Evolutionary conservation across 1,140 invertebrate species (phyloP).

Genomic region (Brachystomella parvula): DNA sequence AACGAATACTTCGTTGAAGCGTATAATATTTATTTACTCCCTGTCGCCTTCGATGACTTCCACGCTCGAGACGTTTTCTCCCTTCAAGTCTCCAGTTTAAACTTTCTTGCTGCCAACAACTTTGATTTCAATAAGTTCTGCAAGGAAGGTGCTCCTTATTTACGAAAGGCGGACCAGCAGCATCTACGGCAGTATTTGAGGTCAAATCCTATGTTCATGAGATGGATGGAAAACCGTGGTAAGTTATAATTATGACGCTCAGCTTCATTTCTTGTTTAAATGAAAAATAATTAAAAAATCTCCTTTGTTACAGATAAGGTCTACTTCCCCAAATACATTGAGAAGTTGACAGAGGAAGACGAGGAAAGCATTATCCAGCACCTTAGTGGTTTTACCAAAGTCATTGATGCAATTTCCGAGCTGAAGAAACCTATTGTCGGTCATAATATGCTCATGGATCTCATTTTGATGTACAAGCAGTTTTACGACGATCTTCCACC

Average conservation of each 20-base stretch:
- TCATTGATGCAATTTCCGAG: slow-evolving; percentile 53
- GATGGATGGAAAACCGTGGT: slow-evolving; percentile 2
- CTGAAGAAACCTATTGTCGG: slow-evolving; percentile 62
- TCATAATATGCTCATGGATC: slow-evolving; percentile 64
- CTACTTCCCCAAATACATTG: slow-evolving; percentile 19
- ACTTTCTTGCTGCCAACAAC: slow-evolving; percentile 56
- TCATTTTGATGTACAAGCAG: slow-evolving; percentile 61
- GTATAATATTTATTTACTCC: slow-evolving; percentile 61
- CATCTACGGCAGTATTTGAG: slow-evolving; percentile 42
- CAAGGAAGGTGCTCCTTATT: slow-evolving; percentile 57
- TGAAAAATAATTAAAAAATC: not conserved
- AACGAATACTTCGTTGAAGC: slow-evolving; percentile 53
- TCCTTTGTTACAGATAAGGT: slow-evolving; percentile 6
- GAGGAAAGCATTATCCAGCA: slow-evolving; percentile 45
- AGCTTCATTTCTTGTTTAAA: slow-evolving; percentile 1
- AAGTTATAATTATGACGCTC: not conserved
- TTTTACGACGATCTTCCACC: slow-evolving; percentile 57
- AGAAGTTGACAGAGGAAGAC: slow-evolving; percentile 26
- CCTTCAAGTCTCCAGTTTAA: slow-evolving; percentile 54
- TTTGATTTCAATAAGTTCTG: slow-evolving; percentile 69
- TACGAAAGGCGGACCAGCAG: slow-evolving; percentile 50
- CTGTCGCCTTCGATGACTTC: slow-evolving; percentile 51
- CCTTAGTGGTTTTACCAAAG: slow-evolving; percentile 57
- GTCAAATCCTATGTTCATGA: not conserved
- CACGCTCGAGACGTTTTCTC: slow-evolving; percentile 49